phyloP scores from a whole-genome alignment of 2,797 vertebrate genomes.

The Scarus forsteni region DNA sequence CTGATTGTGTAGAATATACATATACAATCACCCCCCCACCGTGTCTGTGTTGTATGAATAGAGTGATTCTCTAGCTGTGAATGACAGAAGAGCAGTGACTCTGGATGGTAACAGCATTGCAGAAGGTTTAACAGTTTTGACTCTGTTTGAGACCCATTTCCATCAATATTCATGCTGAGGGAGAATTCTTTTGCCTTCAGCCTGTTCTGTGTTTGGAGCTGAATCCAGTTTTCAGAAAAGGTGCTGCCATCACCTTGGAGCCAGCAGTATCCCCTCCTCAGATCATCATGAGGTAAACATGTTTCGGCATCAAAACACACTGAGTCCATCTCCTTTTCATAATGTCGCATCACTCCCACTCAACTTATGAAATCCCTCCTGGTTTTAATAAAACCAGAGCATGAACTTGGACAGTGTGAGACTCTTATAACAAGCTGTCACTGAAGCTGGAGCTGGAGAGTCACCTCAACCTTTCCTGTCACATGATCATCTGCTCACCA shows the following conservation, averaged over 20 bases:
- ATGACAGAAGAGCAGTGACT: slow-evolving; percentile 28
- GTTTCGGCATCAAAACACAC: slow-evolving; percentile 45
- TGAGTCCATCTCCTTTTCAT: slow-evolving; percentile 45
- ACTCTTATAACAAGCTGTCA: slow-evolving; percentile 72
- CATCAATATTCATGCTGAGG: slow-evolving; percentile 70
- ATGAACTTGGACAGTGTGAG: slow-evolving; percentile 53
- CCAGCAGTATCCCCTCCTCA: slow-evolving; percentile 24
- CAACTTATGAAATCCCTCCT: slow-evolving; percentile 60
- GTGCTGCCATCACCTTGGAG: slow-evolving; percentile 45
- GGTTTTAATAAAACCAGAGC: slow-evolving; percentile 41
- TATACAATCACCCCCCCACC: slow-evolving; percentile 20
- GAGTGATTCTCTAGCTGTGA: slow-evolving; percentile 56
- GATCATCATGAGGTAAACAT: slow-evolving; percentile 36
- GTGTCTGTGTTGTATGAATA: slow-evolving; percentile 44
- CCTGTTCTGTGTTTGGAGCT: slow-evolving; percentile 61
- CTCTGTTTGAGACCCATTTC: slow-evolving; percentile 58
- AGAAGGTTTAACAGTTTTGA: slow-evolving; percentile 66
- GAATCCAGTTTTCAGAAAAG: slow-evolving; percentile 66
- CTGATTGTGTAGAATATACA: slow-evolving; percentile 21
- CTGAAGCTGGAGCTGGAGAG: slow-evolving; percentile 58
- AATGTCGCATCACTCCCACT: slow-evolving; percentile 40
- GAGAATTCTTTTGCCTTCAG: slow-evolving; percentile 48
- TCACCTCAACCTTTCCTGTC: slow-evolving; percentile 77
- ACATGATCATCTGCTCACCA: slow-evolving; percentile 71
- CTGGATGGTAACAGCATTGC: slow-evolving; percentile 49